phyloP scores from a whole-genome alignment of 1,140 invertebrate genomes.

The Cydia fagiglandana region DNA sequence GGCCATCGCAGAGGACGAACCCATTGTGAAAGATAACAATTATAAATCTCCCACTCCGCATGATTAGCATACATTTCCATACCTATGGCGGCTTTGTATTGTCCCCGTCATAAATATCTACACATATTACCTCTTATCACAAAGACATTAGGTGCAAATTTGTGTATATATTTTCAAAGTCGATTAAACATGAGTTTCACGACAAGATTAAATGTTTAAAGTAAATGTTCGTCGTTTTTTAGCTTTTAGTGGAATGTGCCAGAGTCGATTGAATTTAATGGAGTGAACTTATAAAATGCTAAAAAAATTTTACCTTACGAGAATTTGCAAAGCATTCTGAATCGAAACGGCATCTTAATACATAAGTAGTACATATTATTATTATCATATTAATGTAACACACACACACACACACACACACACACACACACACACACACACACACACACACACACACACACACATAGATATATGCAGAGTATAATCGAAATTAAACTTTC shows the following conservation, averaged over 20 bases:
- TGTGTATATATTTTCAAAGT: background rate
- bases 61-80: constrained; percentile 30
- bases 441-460: too few relatives aligned
- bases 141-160: background rate
- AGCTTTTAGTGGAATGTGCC: constrained; percentile 4
- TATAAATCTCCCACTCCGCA: constrained; percentile 11
- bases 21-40: constrained; percentile 31
- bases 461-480: too few relatives aligned
- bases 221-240: constrained; percentile 4
- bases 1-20: constrained; percentile 8
- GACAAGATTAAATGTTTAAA: constrained; percentile 17
- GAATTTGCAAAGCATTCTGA: background rate
- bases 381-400: too few relatives aligned
- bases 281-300: background rate
- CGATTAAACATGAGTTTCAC: background rate
- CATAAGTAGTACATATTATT: too few relatives aligned
- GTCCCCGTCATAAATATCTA: background rate
- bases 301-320: background rate
- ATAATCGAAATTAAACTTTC: too few relatives aligned
- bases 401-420: too few relatives aligned
- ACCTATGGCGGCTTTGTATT: background rate
- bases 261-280: constrained; percentile 14
- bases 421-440: too few relatives aligned
- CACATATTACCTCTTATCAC: background rate
- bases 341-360: too few relatives aligned